phyloP scores from a whole-genome alignment of 2,113 vertebrate species.

The Alethe diademata region DNA sequence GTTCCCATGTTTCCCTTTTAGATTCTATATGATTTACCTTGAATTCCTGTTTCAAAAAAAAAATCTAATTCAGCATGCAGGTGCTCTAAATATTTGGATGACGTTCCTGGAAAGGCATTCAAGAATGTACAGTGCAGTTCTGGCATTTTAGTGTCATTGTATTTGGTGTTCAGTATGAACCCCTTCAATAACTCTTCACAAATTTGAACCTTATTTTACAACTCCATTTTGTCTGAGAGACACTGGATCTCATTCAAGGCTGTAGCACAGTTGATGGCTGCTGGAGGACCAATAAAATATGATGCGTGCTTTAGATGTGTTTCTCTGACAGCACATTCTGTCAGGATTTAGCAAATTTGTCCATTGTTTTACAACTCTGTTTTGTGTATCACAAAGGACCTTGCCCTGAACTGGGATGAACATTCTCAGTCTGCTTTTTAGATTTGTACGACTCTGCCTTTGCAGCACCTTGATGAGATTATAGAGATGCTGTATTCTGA shows the following conservation, averaged over 20 bases:
- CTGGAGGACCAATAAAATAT: neutral
- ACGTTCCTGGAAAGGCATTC: neutral
- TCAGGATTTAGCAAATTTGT: neutral
- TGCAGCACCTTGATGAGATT: neutral
- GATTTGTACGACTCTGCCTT: neutral
- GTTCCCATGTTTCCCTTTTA: neutral
- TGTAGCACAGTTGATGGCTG: neutral
- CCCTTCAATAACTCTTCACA: neutral
- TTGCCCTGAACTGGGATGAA: neutral
- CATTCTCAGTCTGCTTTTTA: neutral
- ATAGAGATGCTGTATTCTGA: neutral
- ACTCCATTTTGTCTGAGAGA: neutral
- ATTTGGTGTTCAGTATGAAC: neutral
- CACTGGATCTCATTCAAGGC: neutral
- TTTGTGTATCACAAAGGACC: neutral
- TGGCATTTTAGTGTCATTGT: neutral
- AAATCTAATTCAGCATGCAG: neutral
- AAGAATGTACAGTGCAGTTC: neutral
- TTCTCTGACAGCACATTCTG: neutral
- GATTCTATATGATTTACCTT: neutral
- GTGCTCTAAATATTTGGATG: neutral
- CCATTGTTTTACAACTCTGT: neutral
- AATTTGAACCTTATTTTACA: conserved; percentile 19
- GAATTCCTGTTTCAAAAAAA: neutral
- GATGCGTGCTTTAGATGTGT: neutral